Evolutionary conservation across 2,888 invertebrate species (phyloP).

Genomic region (Drosophila neoperkinsi): DNA sequence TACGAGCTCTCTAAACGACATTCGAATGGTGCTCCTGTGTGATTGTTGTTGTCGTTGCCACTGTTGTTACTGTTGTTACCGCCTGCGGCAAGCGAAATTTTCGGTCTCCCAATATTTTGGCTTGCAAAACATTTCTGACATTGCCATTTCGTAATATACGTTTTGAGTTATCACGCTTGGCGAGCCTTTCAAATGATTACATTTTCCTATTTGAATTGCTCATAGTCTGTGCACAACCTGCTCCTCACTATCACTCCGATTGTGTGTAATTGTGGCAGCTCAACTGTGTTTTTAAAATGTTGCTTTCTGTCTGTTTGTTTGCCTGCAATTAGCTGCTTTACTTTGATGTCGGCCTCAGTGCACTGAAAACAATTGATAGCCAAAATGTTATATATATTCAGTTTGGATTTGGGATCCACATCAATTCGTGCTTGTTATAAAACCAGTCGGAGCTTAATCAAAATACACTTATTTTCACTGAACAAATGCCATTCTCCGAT

Average conservation of each 20-base stretch:
- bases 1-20: conserved; percentile 56
- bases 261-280: conserved; percentile 6
- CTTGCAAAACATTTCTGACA: conserved; percentile 56
- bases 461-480: background rate
- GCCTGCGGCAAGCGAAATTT: conserved; percentile 3
- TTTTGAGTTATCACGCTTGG: conserved; percentile 60
- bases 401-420: background rate
- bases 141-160: conserved; percentile 51
- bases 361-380: conserved; percentile 10
- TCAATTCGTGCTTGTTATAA: background rate
- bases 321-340: conserved; percentile 43
- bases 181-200: conserved; percentile 50
- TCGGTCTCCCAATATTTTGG: background rate
- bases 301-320: conserved; percentile 19
- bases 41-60: conserved; percentile 18
- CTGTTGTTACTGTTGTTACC: conserved; percentile 8
- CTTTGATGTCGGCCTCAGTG: conserved; percentile 29
- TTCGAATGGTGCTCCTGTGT: conserved; percentile 23
- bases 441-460: too few relatives aligned
- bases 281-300: conserved; percentile 29
- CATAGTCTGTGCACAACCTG: background rate
- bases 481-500: background rate
- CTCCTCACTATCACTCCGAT: background rate
- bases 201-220: conserved; percentile 32
- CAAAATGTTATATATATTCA: background rate